Evolutionary conservation across 92 coral and sea anemone species (phyloP).

Genomic region (Phymanthus crucifer): DNA sequence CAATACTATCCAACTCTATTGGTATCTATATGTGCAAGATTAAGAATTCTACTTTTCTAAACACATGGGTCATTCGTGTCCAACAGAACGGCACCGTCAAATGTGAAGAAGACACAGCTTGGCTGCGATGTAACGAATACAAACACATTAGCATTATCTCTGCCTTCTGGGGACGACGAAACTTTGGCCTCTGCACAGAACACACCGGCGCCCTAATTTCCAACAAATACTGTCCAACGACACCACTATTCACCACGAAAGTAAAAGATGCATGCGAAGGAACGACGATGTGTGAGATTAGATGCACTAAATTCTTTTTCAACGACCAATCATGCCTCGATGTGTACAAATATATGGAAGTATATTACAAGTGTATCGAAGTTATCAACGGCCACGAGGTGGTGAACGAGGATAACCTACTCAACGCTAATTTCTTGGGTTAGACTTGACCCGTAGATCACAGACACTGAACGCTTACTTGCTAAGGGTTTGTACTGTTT

Average conservation of each 20-base stretch:
- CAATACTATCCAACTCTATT: not conserved
- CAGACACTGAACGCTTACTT: slow-evolving; percentile 44
- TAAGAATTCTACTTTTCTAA: slow-evolving; percentile 1
- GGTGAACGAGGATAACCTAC: slow-evolving; percentile 97
- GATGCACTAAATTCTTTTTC: slow-evolving; percentile 98
- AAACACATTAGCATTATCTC: slow-evolving; percentile 99
- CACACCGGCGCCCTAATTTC: slow-evolving; percentile 84
- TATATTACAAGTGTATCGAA: slow-evolving; percentile 99
- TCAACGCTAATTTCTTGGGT: slow-evolving; percentile 98
- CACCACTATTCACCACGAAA: slow-evolving; percentile 93
- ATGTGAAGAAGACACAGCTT: slow-evolving; percentile 99
- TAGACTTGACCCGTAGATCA: slow-evolving; percentile 40
- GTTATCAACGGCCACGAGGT: slow-evolving; percentile 99
- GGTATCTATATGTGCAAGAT: not conserved
- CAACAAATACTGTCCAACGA: slow-evolving; percentile 93
- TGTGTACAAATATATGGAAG: slow-evolving; percentile 98
- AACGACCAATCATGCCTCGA: slow-evolving; percentile 79
- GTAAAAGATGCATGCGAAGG: slow-evolving; percentile 99
- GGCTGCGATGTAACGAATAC: slow-evolving; percentile 99
- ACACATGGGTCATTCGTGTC: not conserved
- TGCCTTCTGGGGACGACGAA: slow-evolving; percentile 99
- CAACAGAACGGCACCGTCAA: slow-evolving; percentile 97
- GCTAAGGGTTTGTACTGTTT: slow-evolving; percentile 44
- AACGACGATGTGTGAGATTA: slow-evolving; percentile 98
- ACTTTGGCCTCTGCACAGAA: slow-evolving; percentile 98